Conservation (phyloP, 2,797 vertebrate species). For the Arctocebus calabarensis region DNA sequence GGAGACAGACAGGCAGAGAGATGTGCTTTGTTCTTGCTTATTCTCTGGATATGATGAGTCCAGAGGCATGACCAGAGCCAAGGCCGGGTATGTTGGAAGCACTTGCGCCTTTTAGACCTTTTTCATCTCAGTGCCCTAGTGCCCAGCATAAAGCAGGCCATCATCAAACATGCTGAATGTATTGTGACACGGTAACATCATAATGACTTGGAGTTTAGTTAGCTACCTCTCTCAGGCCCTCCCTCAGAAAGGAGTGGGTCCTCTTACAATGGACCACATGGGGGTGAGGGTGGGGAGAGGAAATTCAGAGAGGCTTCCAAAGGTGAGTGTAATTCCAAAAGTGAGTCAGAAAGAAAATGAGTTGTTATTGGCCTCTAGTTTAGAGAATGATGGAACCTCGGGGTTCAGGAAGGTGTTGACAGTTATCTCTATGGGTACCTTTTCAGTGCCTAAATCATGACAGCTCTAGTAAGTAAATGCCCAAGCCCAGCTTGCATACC, state of each 20-base stretch:
- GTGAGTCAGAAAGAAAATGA: background rate
- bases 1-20: conserved; percentile 14
- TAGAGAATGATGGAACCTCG: background rate
- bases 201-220: background rate
- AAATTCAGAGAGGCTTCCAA: background rate
- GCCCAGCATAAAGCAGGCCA: background rate
- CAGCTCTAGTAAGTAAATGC: conserved; percentile 34
- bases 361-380: background rate
- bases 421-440: background rate
- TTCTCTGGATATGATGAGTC: background rate
- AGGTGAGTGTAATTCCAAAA: background rate
- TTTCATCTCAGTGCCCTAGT: background rate
- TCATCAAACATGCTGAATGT: background rate
- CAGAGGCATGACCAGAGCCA: background rate
- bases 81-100: background rate
- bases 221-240: background rate
- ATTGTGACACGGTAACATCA: conserved; percentile 31
- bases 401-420: conserved; percentile 2
- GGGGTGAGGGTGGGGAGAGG: background rate
- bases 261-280: background rate
- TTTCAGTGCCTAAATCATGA: background rate
- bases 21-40: conserved; percentile 34
- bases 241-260: background rate
- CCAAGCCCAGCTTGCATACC: background rate
- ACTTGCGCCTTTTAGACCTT: background rate